These are phyloP conservation scores for Mustela lutreola DNA, from an alignment of 2,113 vertebrate species.

Conservation along the genomic window DNA sequence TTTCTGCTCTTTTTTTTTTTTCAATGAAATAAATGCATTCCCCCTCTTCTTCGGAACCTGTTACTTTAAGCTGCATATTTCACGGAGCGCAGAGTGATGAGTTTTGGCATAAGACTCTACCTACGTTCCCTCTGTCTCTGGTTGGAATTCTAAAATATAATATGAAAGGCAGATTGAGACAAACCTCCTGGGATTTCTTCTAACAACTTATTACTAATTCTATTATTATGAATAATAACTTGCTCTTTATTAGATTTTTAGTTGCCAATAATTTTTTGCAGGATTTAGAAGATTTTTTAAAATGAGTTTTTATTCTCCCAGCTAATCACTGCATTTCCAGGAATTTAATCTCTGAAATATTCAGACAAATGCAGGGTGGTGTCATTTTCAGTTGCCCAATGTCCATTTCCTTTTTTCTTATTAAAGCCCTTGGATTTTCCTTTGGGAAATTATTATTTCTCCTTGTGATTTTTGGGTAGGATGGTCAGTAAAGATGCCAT, in stretches of 20 bases:
- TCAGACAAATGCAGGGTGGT: neutral
- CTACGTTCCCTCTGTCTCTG: neutral
- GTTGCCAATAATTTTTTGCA: neutral
- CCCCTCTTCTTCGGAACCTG: neutral
- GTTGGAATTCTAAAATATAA: slow-evolving; percentile 11
- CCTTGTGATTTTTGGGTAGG: neutral
- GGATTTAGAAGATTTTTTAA: slow-evolving; percentile 39
- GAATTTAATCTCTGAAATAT: slow-evolving; percentile 26
- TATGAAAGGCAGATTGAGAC: neutral
- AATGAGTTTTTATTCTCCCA: neutral
- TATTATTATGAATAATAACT: neutral
- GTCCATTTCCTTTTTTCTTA: neutral
- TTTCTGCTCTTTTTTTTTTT: neutral
- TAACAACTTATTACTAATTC: neutral
- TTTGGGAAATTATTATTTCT: neutral
- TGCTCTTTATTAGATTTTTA: slow-evolving; percentile 37
- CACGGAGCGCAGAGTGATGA: neutral
- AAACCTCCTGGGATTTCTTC: neutral
- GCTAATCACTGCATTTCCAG: neutral
- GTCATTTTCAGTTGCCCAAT: neutral
- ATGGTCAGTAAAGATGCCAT: neutral
- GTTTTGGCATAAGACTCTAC: neutral
- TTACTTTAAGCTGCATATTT: neutral
- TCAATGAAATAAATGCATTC: neutral
- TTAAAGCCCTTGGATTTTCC: neutral